phyloP scores from a whole-genome alignment of 2,888 invertebrate genomes.

The Trachelus tabidus region DNA sequence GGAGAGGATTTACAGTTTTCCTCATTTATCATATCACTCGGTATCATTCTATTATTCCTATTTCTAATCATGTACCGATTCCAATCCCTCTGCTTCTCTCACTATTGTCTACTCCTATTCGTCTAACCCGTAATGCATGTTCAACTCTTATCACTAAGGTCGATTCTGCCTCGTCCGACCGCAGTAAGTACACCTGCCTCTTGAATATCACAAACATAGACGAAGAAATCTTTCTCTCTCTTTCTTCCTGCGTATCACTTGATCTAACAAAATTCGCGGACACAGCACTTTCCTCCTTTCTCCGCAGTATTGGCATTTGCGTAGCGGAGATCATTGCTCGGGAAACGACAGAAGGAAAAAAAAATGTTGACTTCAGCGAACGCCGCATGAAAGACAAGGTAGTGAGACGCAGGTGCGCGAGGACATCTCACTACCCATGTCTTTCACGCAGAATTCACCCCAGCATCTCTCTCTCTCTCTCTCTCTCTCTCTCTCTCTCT shows the following conservation, averaged over 20 bases:
- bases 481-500: too few relatives aligned
- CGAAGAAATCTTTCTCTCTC: not conserved
- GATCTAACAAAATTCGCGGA: not conserved
- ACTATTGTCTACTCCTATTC: not conserved
- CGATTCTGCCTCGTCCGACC: too few relatives aligned
- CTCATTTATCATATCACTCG: too few relatives aligned
- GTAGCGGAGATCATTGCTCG: too few relatives aligned
- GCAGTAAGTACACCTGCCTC: too few relatives aligned
- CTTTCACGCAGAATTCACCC: conserved; percentile 82
- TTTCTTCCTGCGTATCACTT: not conserved
- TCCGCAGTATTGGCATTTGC: too few relatives aligned
- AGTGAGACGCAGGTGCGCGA: conserved; percentile 84
- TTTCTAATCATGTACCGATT: not conserved
- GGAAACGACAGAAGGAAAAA: not conserved
- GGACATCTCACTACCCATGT: conserved; percentile 98
- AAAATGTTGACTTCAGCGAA: conserved; percentile 57
- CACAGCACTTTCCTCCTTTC: too few relatives aligned
- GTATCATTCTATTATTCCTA: not conserved
- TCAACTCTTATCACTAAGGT: too few relatives aligned
- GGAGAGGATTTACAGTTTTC: too few relatives aligned
- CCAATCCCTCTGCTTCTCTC: not conserved
- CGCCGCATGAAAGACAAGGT: conserved; percentile 97
- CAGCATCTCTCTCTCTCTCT: too few relatives aligned
- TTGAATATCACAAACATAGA: too few relatives aligned
- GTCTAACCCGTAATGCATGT: not conserved